Conservation (phyloP, 2,888 invertebrate species). For the Icerya purchasi region DNA sequence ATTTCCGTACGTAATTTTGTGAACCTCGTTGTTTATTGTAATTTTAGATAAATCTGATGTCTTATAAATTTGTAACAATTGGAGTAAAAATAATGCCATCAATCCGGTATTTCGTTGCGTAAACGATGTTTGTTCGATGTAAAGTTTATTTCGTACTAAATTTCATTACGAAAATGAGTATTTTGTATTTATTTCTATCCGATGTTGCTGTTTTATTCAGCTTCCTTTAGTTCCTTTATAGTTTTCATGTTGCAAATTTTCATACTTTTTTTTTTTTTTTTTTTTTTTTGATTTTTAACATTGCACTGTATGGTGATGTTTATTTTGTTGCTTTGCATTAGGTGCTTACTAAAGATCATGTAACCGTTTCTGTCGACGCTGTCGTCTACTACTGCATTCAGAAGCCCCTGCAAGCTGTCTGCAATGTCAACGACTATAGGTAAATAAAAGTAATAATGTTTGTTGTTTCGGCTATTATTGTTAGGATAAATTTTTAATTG, state of each 20-base stretch:
- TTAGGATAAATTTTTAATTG: too few species aligned
- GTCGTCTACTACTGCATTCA: constrained; percentile 65
- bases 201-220: background rate
- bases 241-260: background rate
- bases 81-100: too few species aligned
- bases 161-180: background rate
- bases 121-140: too few species aligned
- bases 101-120: too few species aligned
- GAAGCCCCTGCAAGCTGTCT: constrained; percentile 52
- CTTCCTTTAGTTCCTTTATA: background rate
- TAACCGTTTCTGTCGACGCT: constrained; percentile 84
- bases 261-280: constrained; percentile 5
- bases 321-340: constrained; percentile 22
- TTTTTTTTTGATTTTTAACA: constrained; percentile 9
- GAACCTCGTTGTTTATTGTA: too few species aligned
- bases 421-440: constrained; percentile 54
- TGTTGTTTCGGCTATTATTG: too few species aligned
- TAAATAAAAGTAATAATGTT: too few species aligned
- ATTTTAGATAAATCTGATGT: too few species aligned
- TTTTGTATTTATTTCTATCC: background rate
- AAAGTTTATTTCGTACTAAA: constrained; percentile 1
- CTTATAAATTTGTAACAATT: too few species aligned
- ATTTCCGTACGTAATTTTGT: too few species aligned
- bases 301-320: constrained; percentile 4
- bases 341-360: constrained; percentile 81